A percentile compares a stretch with the other conserved stretches of the same genome.
Conservation (phyloP, 2,888 invertebrate genomes). For the Epinotia nisella region DNA sequence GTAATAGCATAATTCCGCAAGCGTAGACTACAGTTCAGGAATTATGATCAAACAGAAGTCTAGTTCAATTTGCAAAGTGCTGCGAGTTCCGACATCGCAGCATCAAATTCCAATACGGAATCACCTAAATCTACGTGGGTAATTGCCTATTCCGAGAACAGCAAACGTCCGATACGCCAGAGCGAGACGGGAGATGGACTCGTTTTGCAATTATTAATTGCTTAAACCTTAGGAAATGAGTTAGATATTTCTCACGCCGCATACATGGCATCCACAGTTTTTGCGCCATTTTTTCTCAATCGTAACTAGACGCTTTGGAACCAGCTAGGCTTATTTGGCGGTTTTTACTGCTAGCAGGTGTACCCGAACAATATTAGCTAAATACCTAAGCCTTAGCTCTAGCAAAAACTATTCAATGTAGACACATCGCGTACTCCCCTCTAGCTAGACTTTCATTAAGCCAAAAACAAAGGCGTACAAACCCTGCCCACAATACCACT, state of each 20-base stretch:
- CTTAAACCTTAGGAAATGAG: constrained; percentile 40
- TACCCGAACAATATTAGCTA: constrained; percentile 28
- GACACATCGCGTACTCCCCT: constrained; percentile 16
- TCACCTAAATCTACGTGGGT: constrained; percentile 37
- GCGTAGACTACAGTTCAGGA: background rate
- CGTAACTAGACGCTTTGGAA: constrained; percentile 53
- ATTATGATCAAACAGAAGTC: background rate
- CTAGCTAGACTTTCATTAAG: constrained; percentile 16
- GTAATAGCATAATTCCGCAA: background rate
- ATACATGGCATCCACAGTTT: constrained; percentile 37
- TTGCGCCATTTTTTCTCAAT: constrained; percentile 49
- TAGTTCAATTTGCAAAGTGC: background rate
- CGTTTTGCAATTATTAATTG: constrained; percentile 45
- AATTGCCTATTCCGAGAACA: constrained; percentile 36
- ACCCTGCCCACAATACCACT: constrained; percentile 45
- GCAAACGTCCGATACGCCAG: constrained; percentile 27
- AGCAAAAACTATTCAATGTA: background rate
- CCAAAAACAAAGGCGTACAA: constrained; percentile 32
- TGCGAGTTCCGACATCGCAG: constrained; percentile 24
- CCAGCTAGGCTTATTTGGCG: constrained; percentile 45
- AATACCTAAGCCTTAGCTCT: background rate
- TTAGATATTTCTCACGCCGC: constrained; percentile 44
- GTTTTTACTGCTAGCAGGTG: constrained; percentile 42
- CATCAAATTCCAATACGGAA: constrained; percentile 37
- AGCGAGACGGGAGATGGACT: constrained; percentile 29